Evolutionary conservation across 2,888 invertebrate genomes (phyloP), one percentile per base, ranked within the genome.

Genomic region (Parnassius smintheus): DNA sequence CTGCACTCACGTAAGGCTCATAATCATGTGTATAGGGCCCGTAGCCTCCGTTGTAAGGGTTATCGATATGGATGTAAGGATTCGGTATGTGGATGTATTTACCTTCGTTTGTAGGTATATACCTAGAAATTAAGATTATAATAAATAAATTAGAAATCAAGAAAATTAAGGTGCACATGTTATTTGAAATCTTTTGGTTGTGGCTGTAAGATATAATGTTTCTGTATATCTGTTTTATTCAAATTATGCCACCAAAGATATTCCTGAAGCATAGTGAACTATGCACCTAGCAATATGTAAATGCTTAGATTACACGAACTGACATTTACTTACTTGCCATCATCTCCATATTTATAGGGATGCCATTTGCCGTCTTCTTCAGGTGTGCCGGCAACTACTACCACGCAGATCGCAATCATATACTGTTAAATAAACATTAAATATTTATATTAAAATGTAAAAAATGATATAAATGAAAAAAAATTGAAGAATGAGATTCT

Each of bases 1-100:
- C 91, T 58, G 86, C 88, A n/a, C 83, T 84, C n/a, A 87, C 87
- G 66, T 92, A 92, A 9, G 89, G 88, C 62, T 91, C 92, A 61
- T 88, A 84, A 58, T 86, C 85, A 65, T 92, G 92, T 1, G 77
- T 59, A 72, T 93, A 92, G 0, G 89, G 88, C 8, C 89, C 89
- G 59, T 69, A 90, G 45, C 89, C 91, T 13, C 91, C 90, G 53
- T 80, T 88, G 69, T 91, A 92, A 18, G 92, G 91, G 66, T 90
- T 90, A 72, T 91, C 85, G 45, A 88, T 71, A 69, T 94, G 94
- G 64, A 88, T 84, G 77, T 93, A 93, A 0, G 92, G 92, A 68
- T 91, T 89, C 3, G 92, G 92, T 61, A 90, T 74, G 70, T 94
- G 94, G 44, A 91, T 75, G 73, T 93, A 93, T 77, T 86, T 91